Conservation (phyloP, 2,113 vertebrate genomes). For the Rissa tridactyla region DNA sequence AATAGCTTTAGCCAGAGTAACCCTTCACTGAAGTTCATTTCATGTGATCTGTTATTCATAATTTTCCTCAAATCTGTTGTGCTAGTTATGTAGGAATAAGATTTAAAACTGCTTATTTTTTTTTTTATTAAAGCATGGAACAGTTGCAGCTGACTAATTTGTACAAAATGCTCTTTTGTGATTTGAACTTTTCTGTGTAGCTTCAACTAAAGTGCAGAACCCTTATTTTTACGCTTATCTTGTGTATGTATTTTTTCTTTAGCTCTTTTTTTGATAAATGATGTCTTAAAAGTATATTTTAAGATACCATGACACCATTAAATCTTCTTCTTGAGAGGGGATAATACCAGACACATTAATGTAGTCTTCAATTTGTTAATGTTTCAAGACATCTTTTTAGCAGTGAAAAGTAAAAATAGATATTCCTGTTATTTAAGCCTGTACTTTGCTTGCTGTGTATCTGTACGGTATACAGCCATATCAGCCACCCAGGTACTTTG, state of each 20-base stretch:
- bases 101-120: neutral
- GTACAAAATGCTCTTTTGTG: neutral
- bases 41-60: neutral
- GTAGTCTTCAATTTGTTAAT: neutral
- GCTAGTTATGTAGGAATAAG: neutral
- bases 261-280: neutral
- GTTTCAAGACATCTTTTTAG: neutral
- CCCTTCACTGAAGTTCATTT: neutral
- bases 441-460: neutral
- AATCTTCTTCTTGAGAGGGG: neutral
- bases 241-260: neutral
- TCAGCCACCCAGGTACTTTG: neutral
- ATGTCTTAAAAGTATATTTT: neutral
- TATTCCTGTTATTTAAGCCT: neutral
- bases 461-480: neutral
- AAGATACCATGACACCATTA: neutral
- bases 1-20: neutral
- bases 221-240: neutral
- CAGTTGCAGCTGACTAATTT: neutral
- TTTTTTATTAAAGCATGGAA: neutral
- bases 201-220: neutral
- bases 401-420: neutral
- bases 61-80: neutral
- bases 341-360: neutral
- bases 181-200: neutral